Base-by-base conservation (phyloP, 2,888 invertebrate species). In the Tillus elongatus region DNA sequence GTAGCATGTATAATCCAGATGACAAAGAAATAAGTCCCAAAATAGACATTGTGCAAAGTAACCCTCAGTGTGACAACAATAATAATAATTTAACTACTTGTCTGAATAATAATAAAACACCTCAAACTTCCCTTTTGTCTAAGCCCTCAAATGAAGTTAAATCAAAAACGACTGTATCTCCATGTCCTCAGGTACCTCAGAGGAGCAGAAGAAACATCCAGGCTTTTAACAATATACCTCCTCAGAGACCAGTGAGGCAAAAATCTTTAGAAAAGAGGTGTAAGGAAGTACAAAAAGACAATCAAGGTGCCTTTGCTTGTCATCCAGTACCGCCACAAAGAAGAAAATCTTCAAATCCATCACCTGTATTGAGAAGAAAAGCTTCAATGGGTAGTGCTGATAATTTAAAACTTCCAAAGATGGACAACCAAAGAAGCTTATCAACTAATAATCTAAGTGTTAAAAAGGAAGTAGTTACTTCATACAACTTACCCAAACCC, bases 261-360 rank as follows among this genome's bases (percentile, higher is more conserved):
- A 58, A 54, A 44, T 54, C 55, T 35, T 34, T 65, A 56, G 43
- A 67, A 57, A 40, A 49, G 60, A 50, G 32, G 15, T n/a, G n/a
- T n/a, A n/a, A n/a, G n/a, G n/a, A n/a, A n/a, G n/a, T n/a, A 34
- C 26, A 32, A 36, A 15, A 11, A 4, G 6, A 13, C 6, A 14
- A 14, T 13, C 9, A 10, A 9, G 13, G 13, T 13, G 13, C 12
- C 4, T 11, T 11, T 4, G 13, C 29, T 29, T 6, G 24, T 32
- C 39, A 33, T 4, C 53, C 53, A 3, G 41, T 47, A 29, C 46
- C 45, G 1, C 57, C 58, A 4, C 47, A 50, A 30, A 37, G 56
- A 3, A 54, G 51, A 36, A 45, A 49, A 29, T 45, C 48, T 26
- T 42, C 42, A 4, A 52, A 54, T 13, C 42, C 46, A 9, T 58